Conservation (phyloP, 1,140 invertebrate genomes). For the Drosophila seguyi region DNA sequence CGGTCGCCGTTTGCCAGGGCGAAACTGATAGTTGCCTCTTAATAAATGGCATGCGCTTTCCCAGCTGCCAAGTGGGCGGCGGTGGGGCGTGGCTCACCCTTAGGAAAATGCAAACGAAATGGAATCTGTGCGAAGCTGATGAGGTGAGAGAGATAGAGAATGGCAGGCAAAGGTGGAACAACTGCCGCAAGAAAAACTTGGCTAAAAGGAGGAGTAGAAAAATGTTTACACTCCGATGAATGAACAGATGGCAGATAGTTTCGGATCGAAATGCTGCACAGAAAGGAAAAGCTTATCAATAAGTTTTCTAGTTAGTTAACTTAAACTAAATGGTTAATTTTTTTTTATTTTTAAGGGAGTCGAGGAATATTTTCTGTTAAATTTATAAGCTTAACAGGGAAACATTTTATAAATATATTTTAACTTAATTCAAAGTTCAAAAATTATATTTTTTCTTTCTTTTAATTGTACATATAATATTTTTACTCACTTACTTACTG, state of each 20-base stretch:
- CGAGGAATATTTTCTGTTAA: neutral
- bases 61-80: conserved; percentile 12
- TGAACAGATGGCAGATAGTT: conserved; percentile 33
- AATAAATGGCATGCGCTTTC: conserved; percentile 70
- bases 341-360: neutral
- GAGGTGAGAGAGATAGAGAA: conserved; percentile 34
- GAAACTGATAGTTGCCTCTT: conserved; percentile 76
- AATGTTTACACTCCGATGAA: conserved; percentile 70
- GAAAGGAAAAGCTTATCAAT: neutral
- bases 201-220: conserved; percentile 23
- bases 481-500: too few relatives aligned
- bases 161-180: conserved; percentile 18
- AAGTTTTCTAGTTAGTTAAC: neutral
- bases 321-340: neutral
- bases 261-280: conserved; percentile 3
- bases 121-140: conserved; percentile 57
- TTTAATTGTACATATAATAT: too few relatives aligned
- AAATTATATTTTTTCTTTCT: too few relatives aligned
- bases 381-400: neutral
- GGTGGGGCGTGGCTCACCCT: neutral
- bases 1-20: conserved; percentile 47
- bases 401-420: neutral
- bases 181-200: conserved; percentile 24
- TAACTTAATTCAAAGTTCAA: too few relatives aligned
- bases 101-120: conserved; percentile 61